Evolutionary conservation across 2,888 invertebrate genomes (phyloP), one percentile per base, ranked within the genome.

Genomic region (Operophtera brumata): DNA sequence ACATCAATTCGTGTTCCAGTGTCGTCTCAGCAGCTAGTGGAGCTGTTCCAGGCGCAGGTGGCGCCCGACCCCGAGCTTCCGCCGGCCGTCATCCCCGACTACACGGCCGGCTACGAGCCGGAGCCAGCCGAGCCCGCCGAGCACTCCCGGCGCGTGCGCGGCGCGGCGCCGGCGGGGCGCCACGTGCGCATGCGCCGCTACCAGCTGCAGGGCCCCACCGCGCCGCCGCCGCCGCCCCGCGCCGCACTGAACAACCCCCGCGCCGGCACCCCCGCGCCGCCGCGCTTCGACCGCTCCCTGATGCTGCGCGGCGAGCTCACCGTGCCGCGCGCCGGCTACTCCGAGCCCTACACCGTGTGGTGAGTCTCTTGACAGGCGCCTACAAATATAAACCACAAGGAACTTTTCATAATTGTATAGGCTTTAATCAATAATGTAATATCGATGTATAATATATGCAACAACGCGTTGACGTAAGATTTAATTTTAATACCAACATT

Each of bases 291-390:
- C 44, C 73, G 73, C 45, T 75, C 83, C 32, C 57, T 81, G 51
- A 50, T 64, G 54, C 39, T 86, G 41, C 73, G 74, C 32, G 84
- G 71, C 5, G 69, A 70, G 55, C 73, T 86, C 34, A 77, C 76
- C 12, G 84, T 82, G 43, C 77, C 74, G 10, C 71, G 74, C 47
- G 77, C 85, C 9, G 84, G 75, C 61, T 86, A 78, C 65, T 78
- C 83, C 1, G 86, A 86, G 58, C 66, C 73, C 1, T 86, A 83
- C 63, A 69, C 75, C 8, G 68, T 75, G 1, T 76, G 82, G 84
- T 82, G 55, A 40, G 71, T 59, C 2, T 30, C 30, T 30, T 20
- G 20, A 20, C n/a, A n/a, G n/a, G n/a, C n/a, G n/a, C n/a, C n/a
- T n/a, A n/a, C n/a, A n/a, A n/a, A n/a, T n/a, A n/a, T n/a, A n/a